A percentile compares a stretch with the other conserved stretches of the same genome.
Conservation (phyloP, 2,888 invertebrate species). For the Odontocerum albicorne region DNA sequence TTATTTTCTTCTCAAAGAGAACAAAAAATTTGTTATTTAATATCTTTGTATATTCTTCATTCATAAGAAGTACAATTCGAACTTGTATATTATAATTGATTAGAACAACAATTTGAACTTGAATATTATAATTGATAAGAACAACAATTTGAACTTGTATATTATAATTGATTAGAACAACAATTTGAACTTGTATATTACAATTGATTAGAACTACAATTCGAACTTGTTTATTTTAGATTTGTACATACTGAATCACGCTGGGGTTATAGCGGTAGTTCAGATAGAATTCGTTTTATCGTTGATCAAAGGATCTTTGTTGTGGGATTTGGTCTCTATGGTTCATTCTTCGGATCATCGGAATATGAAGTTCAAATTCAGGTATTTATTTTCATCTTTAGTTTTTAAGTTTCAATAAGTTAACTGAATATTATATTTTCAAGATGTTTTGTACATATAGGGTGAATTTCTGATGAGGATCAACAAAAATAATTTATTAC, state of each 20-base stretch:
- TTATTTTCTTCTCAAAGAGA: neutral
- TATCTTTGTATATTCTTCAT: no score
- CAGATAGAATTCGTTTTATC: conserved; percentile 79
- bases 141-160: no score
- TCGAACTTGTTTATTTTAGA: conserved; percentile 41
- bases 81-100: no score
- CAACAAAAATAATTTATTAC: neutral
- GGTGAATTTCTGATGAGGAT: neutral
- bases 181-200: no score
- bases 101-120: neutral
- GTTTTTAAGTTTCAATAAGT: no score
- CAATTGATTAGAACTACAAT: no score
- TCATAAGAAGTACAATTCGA: no score
- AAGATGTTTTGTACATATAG: neutral
- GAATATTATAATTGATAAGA: neutral
- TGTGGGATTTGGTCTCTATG: conserved; percentile 83
- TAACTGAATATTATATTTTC: neutral
- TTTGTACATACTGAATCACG: conserved; percentile 77
- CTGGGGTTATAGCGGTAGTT: conserved; percentile 85
- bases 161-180: no score
- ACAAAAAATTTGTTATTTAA: no score
- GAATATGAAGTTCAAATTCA: conserved; percentile 76
- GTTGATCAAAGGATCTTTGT: conserved; percentile 81
- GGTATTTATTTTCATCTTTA: no score
- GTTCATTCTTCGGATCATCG: conserved; percentile 75